phyloP scores from a whole-genome alignment of 1,140 invertebrate species.

The Limonius californicus region DNA sequence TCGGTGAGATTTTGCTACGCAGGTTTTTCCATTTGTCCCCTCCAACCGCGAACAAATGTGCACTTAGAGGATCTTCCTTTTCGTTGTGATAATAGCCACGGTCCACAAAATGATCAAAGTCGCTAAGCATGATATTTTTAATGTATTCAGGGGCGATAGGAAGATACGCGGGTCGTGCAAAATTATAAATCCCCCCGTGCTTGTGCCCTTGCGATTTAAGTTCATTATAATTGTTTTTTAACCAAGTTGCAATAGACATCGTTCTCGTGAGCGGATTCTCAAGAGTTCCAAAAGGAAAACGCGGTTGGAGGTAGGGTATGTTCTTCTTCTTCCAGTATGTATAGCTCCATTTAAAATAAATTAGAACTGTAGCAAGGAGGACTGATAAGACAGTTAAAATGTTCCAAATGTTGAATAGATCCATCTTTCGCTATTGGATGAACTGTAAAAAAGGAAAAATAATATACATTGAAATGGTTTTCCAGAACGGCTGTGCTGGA shows the following conservation, averaged over 20 bases:
- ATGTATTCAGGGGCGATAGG: constrained; percentile 47
- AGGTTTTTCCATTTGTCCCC: constrained; percentile 52
- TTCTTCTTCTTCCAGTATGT: constrained; percentile 19
- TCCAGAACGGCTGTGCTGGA: too few species aligned
- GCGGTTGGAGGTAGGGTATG: constrained; percentile 14
- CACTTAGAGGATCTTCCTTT: constrained; percentile 39
- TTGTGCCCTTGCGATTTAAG: constrained; percentile 15
- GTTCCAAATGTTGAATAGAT: too few species aligned
- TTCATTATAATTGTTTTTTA: constrained; percentile 8
- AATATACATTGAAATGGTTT: too few species aligned
- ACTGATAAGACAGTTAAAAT: too few species aligned
- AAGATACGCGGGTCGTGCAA: constrained; percentile 33
- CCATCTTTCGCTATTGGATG: too few species aligned
- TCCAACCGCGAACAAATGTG: constrained; percentile 31
- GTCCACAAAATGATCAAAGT: constrained; percentile 50
- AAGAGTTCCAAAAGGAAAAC: constrained; percentile 13
- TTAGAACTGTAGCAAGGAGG: too few species aligned
- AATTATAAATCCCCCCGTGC: constrained; percentile 20
- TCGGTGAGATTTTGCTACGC: constrained; percentile 52
- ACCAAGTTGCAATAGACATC: too few species aligned
- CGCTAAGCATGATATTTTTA: constrained; percentile 46
- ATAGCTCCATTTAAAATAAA: not conserved
- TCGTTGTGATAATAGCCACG: constrained; percentile 44
- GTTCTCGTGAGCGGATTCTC: not conserved
- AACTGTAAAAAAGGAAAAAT: too few species aligned